Evolutionary conservation across 2,797 vertebrate species (phyloP), one percentile per base, ranked within the genome.

Genomic region (Moxostoma hubbsi): DNA sequence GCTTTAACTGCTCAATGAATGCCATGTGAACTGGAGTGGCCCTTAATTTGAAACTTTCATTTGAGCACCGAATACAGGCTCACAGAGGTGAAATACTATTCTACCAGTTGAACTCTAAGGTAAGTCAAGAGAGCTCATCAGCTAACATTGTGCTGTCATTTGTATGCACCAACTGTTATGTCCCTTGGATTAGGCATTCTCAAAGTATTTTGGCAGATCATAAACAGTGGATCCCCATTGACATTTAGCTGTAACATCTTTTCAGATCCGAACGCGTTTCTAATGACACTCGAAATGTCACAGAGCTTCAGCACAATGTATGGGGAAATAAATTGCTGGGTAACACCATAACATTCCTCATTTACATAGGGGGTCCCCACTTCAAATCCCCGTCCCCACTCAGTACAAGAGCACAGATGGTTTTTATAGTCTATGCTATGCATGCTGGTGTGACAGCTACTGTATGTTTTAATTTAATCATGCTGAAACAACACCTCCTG

Each of bases 191-290:
- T 74, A 67, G 69, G n/a, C 36, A 36, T 36, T 36, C 36, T 36
- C 36, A 36, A 36, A 36, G 36, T 36, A 36, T 43, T 71, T 68
- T 61, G 64, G 46, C 16, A 64, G 62, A 81, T 72, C 54, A 64
- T 36, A 73, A 36, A 61, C 64, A 24, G 45, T 70, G 55, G 8
- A 78, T 36, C 51, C 7, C 15, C 70, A 51, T 67, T 83, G 73
- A 83, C 78, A 81, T 84, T 84, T 79, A 50, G 65, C 61, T 61
- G 59, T 63, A 46, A 49, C 69, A 81, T 62, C 53, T 36, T 74
- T 67, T 79, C 61, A 82, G 53, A 73, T 18, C 49, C 18, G 54
- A 54, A 72, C 45, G 59, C 18, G 53, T 70, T 79, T 80, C 18
- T 77, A 62, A 67, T 67, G 9, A 62, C 73, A 62, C 65, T 62